phyloP scores from a whole-genome alignment of 2,113 vertebrate genomes.

The Grantiella picta region DNA sequence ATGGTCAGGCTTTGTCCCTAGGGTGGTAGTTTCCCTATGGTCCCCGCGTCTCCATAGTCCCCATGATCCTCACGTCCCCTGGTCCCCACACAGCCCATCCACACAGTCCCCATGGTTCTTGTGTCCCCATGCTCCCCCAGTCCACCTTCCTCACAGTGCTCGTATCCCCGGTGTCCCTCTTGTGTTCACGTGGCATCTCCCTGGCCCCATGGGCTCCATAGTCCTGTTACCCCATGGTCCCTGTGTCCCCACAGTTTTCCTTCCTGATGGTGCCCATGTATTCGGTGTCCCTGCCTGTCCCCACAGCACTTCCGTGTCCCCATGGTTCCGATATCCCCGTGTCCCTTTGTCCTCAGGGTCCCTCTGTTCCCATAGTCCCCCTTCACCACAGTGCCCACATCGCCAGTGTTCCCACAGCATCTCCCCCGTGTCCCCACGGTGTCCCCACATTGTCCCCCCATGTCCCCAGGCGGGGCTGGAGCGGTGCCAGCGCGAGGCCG shows the following conservation, averaged over 20 bases:
- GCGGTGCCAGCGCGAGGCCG: background rate
- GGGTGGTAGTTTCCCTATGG: background rate
- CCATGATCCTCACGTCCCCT: background rate
- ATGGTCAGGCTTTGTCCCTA: background rate
- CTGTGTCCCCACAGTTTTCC: background rate
- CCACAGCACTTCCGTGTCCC: background rate
- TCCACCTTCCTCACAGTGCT: too few relatives aligned
- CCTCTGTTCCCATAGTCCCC: background rate
- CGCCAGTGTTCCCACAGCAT: background rate
- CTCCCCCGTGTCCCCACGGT: background rate
- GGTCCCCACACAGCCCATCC: background rate
- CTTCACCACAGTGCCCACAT: accelerated
- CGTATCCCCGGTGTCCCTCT: background rate
- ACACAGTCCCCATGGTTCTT: too few relatives aligned
- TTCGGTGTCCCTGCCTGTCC: background rate
- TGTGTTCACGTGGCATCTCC: background rate
- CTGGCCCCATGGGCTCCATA: background rate
- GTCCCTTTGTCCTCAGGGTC: background rate
- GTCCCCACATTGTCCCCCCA: background rate
- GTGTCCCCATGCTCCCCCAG: background rate
- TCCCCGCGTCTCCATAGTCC: background rate
- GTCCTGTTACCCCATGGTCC: too few relatives aligned
- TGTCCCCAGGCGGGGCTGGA: background rate
- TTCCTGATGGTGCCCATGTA: background rate
- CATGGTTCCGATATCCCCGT: background rate